Conservation (phyloP, 1,140 invertebrate genomes). For the Aethina tumida region DNA sequence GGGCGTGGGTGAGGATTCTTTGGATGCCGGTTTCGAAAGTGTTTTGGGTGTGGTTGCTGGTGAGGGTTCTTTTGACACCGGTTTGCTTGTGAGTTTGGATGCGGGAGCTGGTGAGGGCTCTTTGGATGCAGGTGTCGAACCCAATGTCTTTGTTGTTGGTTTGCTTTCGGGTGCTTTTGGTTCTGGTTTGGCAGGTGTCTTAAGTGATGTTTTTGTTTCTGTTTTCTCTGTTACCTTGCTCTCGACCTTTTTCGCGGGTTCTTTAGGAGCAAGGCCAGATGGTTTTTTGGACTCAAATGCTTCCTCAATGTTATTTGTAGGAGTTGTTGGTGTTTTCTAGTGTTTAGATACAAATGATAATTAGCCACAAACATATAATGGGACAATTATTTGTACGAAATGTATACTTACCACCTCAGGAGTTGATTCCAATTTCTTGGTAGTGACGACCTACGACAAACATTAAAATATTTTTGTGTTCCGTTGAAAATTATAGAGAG, state of each 20-base stretch:
- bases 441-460: constrained; percentile 12
- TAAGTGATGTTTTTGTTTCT: constrained; percentile 30
- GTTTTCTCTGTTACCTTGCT: constrained; percentile 32
- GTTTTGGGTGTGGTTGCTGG: not conserved
- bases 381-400: constrained; percentile 1
- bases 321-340: constrained; percentile 39
- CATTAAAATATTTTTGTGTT: constrained; percentile 5
- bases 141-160: constrained; percentile 2
- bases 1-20: constrained; percentile 13
- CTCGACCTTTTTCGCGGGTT: constrained; percentile 36
- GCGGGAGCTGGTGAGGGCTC: not conserved
- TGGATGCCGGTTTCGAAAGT: constrained; percentile 9
- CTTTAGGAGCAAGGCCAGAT: no score
- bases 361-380: no score
- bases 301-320: constrained; percentile 39
- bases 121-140: constrained; percentile 7
- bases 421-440: constrained; percentile 30
- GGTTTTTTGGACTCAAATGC: no score
- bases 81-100: constrained; percentile 8
- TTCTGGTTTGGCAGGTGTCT: constrained; percentile 30
- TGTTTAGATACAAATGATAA: no score
- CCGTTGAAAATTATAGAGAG: not conserved
- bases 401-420: constrained; percentile 28
- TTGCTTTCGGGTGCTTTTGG: constrained; percentile 16
- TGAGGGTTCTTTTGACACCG: constrained; percentile 16